A percentile compares a stretch with the other conserved stretches of the same genome.
Evolutionary conservation across 2,888 invertebrate genomes (phyloP).

Genomic region (Spilarctia lutea): DNA sequence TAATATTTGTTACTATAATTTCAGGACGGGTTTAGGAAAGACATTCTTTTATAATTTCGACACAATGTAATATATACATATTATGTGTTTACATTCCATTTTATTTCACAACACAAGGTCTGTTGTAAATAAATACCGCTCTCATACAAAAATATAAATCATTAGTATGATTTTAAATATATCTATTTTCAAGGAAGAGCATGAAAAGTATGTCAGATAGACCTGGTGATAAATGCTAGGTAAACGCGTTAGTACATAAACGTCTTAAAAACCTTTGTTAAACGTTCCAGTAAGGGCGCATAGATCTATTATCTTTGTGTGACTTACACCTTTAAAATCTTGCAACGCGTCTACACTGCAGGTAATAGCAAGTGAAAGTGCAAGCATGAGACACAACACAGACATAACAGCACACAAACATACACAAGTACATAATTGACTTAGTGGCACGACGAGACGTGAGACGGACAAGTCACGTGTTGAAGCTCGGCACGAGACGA

Average conservation of each 20-base stretch:
- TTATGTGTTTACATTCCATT: slow-evolving; percentile 28
- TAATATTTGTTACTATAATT: slow-evolving; percentile 6
- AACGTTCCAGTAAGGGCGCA: not conserved
- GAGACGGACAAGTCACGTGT: no score
- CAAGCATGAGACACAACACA: slow-evolving; percentile 57
- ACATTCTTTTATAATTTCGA: slow-evolving; percentile 26
- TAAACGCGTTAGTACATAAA: slow-evolving; percentile 18
- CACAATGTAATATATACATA: slow-evolving; percentile 23
- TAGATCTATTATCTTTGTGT: not conserved
- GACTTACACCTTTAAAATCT: not conserved
- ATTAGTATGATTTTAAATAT: slow-evolving; percentile 52
- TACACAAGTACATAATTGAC: slow-evolving; percentile 74
- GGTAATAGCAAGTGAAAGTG: slow-evolving; percentile 34
- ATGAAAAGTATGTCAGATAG: slow-evolving; percentile 57
- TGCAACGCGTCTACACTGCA: not conserved
- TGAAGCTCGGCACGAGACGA: no score
- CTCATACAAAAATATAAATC: slow-evolving; percentile 58
- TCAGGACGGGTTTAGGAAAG: slow-evolving; percentile 46
- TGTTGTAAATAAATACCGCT: slow-evolving; percentile 47
- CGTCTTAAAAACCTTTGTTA: not conserved
- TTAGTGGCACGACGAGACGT: slow-evolving; percentile 68
- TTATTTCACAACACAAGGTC: slow-evolving; percentile 31
- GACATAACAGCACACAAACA: slow-evolving; percentile 43
- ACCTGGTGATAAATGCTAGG: slow-evolving; percentile 32
- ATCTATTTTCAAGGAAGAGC: slow-evolving; percentile 58